These are phyloP conservation scores for Hormaphis cornu DNA, from an alignment of 1,140 invertebrate species.

Conservation along the genomic window DNA sequence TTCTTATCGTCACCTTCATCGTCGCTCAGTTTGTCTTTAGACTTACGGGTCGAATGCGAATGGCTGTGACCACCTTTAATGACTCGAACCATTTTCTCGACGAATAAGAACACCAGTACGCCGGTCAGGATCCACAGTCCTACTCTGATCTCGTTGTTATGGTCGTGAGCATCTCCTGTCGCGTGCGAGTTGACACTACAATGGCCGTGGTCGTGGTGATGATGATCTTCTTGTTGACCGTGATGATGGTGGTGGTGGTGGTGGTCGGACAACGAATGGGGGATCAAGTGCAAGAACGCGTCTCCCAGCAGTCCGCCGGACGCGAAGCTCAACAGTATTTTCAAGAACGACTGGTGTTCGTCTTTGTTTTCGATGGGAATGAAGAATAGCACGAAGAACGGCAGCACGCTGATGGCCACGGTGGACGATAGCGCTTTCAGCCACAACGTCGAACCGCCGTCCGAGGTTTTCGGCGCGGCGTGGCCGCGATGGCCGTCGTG, in stretches of 20 bases:
- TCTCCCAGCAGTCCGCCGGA: constrained; percentile 90
- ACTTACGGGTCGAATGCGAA: constrained; percentile 36
- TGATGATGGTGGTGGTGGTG: constrained; percentile 44
- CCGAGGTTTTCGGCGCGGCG: constrained; percentile 43
- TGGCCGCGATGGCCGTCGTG: constrained; percentile 41
- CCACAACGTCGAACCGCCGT: constrained; percentile 66
- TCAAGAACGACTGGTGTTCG: constrained; percentile 72
- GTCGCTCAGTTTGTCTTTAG: constrained; percentile 11
- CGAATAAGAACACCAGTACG: constrained; percentile 81
- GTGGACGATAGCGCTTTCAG: constrained; percentile 79
- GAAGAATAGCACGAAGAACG: constrained; percentile 85
- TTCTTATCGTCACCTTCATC: background rate
- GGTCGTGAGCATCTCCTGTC: constrained; percentile 44
- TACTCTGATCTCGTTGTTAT: constrained; percentile 66
- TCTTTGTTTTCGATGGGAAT: constrained; percentile 84
- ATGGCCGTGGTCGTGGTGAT: constrained; percentile 48
- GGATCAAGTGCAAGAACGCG: constrained; percentile 93
- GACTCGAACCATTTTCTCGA: constrained; percentile 86
- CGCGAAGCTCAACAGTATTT: constrained; percentile 85
- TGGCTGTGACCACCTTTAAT: constrained; percentile 73
- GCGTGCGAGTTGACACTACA: constrained; percentile 42
- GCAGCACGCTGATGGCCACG: constrained; percentile 83
- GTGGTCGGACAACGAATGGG: constrained; percentile 73
- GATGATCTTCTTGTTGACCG: constrained; percentile 48
- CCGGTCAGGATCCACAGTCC: constrained; percentile 83